A percentile compares a stretch with the other conserved stretches of the same genome.
These are phyloP conservation scores for Lissonota sp. DNA, from an alignment of 2,888 invertebrate species.

Conservation along the genomic window DNA sequence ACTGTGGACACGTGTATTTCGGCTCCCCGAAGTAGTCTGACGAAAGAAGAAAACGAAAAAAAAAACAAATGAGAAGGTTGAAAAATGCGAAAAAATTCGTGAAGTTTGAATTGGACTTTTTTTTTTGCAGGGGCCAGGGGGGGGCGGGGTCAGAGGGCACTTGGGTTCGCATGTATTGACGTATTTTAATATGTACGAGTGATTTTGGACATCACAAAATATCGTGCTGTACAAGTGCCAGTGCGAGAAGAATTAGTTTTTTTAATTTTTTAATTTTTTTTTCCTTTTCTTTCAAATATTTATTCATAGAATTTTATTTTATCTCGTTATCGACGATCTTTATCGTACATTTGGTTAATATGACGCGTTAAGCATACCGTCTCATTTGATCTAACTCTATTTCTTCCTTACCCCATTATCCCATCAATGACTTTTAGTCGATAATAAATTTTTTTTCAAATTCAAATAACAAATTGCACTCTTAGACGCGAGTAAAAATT, in stretches of 20 bases:
- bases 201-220: neutral
- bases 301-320: neutral
- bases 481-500: too few relatives aligned
- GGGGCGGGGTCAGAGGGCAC: neutral
- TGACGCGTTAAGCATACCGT: constrained; percentile 29
- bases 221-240: constrained; percentile 10
- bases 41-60: constrained; percentile 37
- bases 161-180: too few relatives aligned
- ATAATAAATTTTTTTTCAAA: too few relatives aligned
- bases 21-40: constrained; percentile 50
- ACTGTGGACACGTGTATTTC: constrained; percentile 73
- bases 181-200: constrained; percentile 4
- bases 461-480: too few relatives aligned
- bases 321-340: constrained; percentile 33
- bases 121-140: constrained; percentile 20
- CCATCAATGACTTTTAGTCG: too few relatives aligned
- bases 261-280: neutral
- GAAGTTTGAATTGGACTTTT: constrained; percentile 37
- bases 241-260: neutral
- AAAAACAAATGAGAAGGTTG: constrained; percentile 1
- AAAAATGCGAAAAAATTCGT: constrained; percentile 14
- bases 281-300: neutral
- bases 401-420: too few relatives aligned
- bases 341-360: constrained; percentile 39
- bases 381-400: neutral